Conservation (phyloP, 2,888 invertebrate genomes). For the Calameuta idolon region DNA sequence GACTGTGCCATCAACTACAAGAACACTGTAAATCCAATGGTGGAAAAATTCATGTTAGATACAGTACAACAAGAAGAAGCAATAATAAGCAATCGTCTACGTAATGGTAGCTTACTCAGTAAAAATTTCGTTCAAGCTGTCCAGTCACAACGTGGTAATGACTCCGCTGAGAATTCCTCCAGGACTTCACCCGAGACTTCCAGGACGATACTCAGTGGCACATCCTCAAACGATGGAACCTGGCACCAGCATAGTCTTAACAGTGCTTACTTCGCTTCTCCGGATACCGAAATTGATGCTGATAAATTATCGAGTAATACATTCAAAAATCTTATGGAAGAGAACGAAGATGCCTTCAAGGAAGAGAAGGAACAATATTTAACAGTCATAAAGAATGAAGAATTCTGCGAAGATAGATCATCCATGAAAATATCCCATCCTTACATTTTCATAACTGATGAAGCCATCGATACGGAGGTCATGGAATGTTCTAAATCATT, state of each 20-base stretch:
- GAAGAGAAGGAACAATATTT: conserved; percentile 13
- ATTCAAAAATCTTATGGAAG: not conserved
- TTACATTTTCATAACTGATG: conserved; percentile 18
- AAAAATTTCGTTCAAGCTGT: conserved; percentile 7
- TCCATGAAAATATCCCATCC: not conserved
- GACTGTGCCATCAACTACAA: conserved; percentile 20
- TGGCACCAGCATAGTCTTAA: conserved; percentile 22
- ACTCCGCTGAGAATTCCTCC: conserved; percentile 17
- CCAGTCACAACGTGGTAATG: not conserved
- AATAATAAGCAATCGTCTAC: not conserved
- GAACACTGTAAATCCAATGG: conserved; percentile 21
- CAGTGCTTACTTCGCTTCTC: conserved; percentile 20
- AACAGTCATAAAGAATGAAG: conserved; percentile 19
- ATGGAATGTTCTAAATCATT: not conserved
- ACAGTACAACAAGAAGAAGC: conserved; percentile 13
- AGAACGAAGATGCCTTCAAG: conserved; percentile 7
- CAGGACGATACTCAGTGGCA: conserved; percentile 17
- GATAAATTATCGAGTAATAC: not conserved
- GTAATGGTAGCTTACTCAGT: conserved; percentile 4
- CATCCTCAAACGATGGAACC: conserved; percentile 18
- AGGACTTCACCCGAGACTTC: conserved; percentile 18
- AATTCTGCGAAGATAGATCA: not conserved
- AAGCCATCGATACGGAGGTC: conserved; percentile 8
- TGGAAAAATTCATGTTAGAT: conserved; percentile 23
- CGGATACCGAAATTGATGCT: conserved; percentile 9